Conservation (phyloP, 1,140 invertebrate species). For the Platyura marginata region DNA sequence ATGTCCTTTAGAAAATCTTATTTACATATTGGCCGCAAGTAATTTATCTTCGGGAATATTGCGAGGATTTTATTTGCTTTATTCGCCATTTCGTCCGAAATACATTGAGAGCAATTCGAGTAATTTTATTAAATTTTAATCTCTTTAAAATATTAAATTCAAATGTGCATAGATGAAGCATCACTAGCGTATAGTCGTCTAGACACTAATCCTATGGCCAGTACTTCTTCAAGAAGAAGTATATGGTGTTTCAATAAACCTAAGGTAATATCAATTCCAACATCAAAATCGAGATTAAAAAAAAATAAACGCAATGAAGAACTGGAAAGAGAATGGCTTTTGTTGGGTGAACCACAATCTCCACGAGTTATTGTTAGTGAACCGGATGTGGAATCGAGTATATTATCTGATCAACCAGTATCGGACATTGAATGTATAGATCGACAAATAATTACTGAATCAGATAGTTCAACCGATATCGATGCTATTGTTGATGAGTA, state of each 20-base stretch:
- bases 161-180: slow-evolving; percentile 10
- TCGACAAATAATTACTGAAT: slow-evolving; percentile 8
- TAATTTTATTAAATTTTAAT: too few relatives aligned
- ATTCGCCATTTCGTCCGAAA: slow-evolving; percentile 18
- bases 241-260: slow-evolving; percentile 18
- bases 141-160: too few relatives aligned
- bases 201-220: slow-evolving; percentile 11
- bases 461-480: slow-evolving; percentile 24
- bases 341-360: slow-evolving; percentile 21
- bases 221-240: slow-evolving; percentile 13
- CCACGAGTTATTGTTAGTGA: slow-evolving; percentile 9
- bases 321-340: slow-evolving; percentile 22
- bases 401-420: slow-evolving; percentile 15
- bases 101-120: slow-evolving; percentile 4
- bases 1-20: slow-evolving; percentile 31
- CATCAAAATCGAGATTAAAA: slow-evolving; percentile 12
- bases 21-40: slow-evolving; percentile 17
- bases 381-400: slow-evolving; percentile 18
- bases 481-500: slow-evolving; percentile 24
- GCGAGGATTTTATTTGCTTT: slow-evolving; percentile 17
- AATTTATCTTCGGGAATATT: slow-evolving; percentile 14
- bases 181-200: slow-evolving; percentile 20
- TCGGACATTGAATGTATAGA: neutral
- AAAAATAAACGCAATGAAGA: slow-evolving; percentile 16
- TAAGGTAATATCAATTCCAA: slow-evolving; percentile 12